Evolutionary conservation across 2,113 vertebrate genomes (phyloP).

Genomic region (Lasiurus cinereus): DNA sequence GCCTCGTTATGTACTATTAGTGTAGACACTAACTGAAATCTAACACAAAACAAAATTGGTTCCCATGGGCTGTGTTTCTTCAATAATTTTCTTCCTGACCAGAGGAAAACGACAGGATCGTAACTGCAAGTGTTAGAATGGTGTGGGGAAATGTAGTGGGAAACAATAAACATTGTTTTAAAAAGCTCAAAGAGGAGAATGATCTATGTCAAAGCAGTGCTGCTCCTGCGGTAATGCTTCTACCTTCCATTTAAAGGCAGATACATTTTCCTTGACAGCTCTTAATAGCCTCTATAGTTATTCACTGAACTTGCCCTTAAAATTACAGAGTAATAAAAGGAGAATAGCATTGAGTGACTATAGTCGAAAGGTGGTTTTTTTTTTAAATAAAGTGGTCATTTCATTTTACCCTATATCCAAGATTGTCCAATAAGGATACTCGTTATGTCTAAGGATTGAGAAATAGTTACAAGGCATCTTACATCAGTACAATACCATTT

Average conservation of each 20-base stretch:
- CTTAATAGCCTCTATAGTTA: slow-evolving; percentile 82
- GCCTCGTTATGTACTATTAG: slow-evolving; percentile 38
- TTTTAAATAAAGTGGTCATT: slow-evolving; percentile 72
- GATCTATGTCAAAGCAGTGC: slow-evolving; percentile 68
- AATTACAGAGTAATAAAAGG: slow-evolving; percentile 86
- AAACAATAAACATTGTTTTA: slow-evolving; percentile 84
- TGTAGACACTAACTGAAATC: slow-evolving; percentile 59
- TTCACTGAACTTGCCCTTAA: slow-evolving; percentile 85
- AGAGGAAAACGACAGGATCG: slow-evolving; percentile 78
- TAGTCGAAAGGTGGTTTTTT: slow-evolving; percentile 77
- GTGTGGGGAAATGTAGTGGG: slow-evolving; percentile 76
- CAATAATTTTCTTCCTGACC: slow-evolving; percentile 83
- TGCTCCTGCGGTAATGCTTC: slow-evolving; percentile 58
- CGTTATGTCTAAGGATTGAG: not conserved
- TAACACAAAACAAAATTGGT: slow-evolving; percentile 68
- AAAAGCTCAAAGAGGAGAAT: slow-evolving; percentile 82
- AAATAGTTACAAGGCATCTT: slow-evolving; percentile 28
- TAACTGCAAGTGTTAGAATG: not conserved
- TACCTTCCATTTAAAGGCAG: slow-evolving; percentile 81
- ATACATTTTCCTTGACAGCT: slow-evolving; percentile 85
- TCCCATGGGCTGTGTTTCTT: slow-evolving; percentile 76
- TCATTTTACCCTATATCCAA: slow-evolving; percentile 52
- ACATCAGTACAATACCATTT: slow-evolving; percentile 54
- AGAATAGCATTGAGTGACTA: slow-evolving; percentile 82
- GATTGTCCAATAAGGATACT: not conserved